Conservation (phyloP, 2,888 invertebrate species). For the Melanostoma mellinum region DNA sequence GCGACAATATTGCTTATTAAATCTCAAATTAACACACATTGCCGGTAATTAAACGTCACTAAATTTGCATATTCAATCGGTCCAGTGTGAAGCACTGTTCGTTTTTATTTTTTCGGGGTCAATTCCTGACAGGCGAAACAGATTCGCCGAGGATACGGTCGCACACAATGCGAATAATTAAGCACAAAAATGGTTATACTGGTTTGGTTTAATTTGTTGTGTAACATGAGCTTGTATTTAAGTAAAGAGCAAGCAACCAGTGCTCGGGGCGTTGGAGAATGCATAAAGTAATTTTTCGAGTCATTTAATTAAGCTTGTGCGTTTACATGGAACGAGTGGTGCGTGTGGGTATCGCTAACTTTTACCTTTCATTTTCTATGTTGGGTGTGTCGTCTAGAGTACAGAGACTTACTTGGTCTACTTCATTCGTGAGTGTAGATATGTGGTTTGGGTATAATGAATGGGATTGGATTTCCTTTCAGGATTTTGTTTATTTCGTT, state of each 20-base stretch:
- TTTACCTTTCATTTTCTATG: not conserved
- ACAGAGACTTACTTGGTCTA: not conserved
- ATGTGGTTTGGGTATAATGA: slow-evolving; percentile 39
- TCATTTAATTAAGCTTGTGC: slow-evolving; percentile 81
- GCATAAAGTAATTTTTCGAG: slow-evolving; percentile 79
- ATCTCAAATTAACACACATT: slow-evolving; percentile 72
- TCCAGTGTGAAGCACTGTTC: slow-evolving; percentile 11
- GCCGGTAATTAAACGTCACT: slow-evolving; percentile 63
- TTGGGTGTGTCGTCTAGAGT: not conserved
- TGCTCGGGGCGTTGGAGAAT: slow-evolving; percentile 66
- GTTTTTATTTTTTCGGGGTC: slow-evolving; percentile 46
- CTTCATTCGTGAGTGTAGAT: slow-evolving; percentile 17
- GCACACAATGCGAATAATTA: slow-evolving; percentile 64
- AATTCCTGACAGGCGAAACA: slow-evolving; percentile 32
- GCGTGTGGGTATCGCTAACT: slow-evolving; percentile 2
- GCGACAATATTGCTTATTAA: slow-evolving; percentile 72
- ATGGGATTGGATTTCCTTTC: slow-evolving; percentile 51
- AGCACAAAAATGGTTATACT: slow-evolving; percentile 65
- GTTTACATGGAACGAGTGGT: slow-evolving; percentile 44
- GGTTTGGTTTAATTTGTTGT: slow-evolving; percentile 36
- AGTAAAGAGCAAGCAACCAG: slow-evolving; percentile 6
- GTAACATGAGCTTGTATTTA: slow-evolving; percentile 38
- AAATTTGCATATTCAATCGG: slow-evolving; percentile 68
- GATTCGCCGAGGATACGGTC: not conserved
- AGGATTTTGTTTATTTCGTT: slow-evolving; percentile 47